These are phyloP conservation scores for Endomychus coccineus DNA, from an alignment of 2,888 invertebrate species.

Conservation along the genomic window DNA sequence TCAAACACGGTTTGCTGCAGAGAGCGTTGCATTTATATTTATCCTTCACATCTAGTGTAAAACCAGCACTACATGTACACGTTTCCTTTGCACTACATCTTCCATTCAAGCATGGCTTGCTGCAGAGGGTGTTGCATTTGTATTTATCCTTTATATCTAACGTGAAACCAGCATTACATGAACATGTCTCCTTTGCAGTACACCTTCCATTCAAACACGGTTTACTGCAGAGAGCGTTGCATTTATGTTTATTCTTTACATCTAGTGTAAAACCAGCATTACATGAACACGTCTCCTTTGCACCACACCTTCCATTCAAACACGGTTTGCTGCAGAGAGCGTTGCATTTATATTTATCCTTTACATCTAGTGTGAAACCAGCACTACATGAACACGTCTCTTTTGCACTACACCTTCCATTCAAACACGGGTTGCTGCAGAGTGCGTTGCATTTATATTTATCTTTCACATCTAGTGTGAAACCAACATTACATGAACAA, in stretches of 20 bases:
- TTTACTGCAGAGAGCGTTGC: conserved; percentile 22
- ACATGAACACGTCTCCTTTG: conserved; percentile 24
- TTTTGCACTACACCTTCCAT: conserved; percentile 30
- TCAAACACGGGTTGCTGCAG: conserved; percentile 24
- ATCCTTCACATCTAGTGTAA: conserved; percentile 6
- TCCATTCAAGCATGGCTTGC: conserved; percentile 34
- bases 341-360: conserved; percentile 23
- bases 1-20: conserved; percentile 22
- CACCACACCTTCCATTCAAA: conserved; percentile 40
- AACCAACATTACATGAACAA: conserved; percentile 24
- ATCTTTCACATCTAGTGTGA: conserved; percentile 13
- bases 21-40: conserved; percentile 20
- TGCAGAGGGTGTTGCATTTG: conserved; percentile 26
- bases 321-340: conserved; percentile 23
- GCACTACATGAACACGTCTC: conserved; percentile 5
- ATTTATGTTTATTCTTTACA: conserved; percentile 23
- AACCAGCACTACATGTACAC: conserved; percentile 36
- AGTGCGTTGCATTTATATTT: conserved; percentile 32
- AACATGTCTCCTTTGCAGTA: conserved; percentile 34
- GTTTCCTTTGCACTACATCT: conserved; percentile 35
- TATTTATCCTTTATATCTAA: conserved; percentile 35
- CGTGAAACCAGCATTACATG: conserved; percentile 49
- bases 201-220: conserved; percentile 35
- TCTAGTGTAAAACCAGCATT: conserved; percentile 25
- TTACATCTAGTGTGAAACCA: conserved; percentile 15